These are phyloP conservation scores for Cetoscarus ocellatus DNA, from an alignment of 2,797 vertebrate species.

Conservation along the genomic window DNA sequence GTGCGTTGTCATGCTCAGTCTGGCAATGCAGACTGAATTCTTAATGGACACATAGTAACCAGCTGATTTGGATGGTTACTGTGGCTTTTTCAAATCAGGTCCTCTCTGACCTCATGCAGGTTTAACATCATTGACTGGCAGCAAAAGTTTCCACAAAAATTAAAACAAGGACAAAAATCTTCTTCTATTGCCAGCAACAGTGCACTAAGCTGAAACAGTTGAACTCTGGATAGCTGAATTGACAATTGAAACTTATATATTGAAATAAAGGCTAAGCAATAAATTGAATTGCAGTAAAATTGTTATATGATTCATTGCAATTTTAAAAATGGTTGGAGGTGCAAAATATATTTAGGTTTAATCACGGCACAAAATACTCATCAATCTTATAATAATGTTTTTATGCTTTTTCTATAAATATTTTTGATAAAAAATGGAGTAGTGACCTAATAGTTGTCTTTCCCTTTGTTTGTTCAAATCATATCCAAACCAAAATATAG, in stretches of 20 bases:
- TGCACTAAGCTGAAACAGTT: background rate
- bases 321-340: too few relatives aligned
- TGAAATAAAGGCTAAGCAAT: too few relatives aligned
- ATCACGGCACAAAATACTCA: too few relatives aligned
- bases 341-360: too few relatives aligned
- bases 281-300: too few relatives aligned
- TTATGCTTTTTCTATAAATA: too few relatives aligned
- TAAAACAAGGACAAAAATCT: background rate
- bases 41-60: background rate
- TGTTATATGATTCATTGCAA: too few relatives aligned
- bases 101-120: background rate
- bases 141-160: background rate
- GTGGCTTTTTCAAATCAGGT: background rate
- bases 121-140: background rate
- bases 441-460: too few relatives aligned
- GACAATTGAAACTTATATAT: background rate
- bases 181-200: background rate
- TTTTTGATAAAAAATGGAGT: too few relatives aligned
- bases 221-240: background rate
- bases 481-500: too few relatives aligned
- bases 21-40: conserved; percentile 8
- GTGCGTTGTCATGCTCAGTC: conserved; percentile 11
- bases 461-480: too few relatives aligned
- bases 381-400: too few relatives aligned
- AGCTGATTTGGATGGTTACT: conserved; percentile 10